A percentile compares a stretch with the other conserved stretches of the same genome.
These are phyloP conservation scores for Thaumatotibia leucotreta DNA, from an alignment of 1,140 invertebrate genomes.

Conservation along the genomic window DNA sequence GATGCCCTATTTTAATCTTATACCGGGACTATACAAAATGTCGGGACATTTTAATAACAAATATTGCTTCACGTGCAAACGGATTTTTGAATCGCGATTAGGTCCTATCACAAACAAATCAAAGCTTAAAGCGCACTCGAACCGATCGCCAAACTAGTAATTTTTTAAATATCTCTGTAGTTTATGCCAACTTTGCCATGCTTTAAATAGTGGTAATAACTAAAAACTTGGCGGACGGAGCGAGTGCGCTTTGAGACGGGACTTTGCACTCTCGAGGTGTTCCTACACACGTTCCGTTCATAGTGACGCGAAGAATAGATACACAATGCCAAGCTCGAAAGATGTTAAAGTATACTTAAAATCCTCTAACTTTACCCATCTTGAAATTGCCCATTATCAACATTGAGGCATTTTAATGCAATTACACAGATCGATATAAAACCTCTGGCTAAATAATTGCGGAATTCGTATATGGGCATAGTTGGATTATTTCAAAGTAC, in stretches of 20 bases:
- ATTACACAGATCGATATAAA: neutral
- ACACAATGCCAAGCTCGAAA: neutral
- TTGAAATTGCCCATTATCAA: neutral
- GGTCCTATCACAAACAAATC: neutral
- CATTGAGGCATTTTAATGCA: neutral
- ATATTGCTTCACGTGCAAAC: neutral
- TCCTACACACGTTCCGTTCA: neutral
- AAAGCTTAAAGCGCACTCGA: neutral
- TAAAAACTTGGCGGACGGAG: neutral
- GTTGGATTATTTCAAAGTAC: neutral
- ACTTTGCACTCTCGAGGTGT: neutral
- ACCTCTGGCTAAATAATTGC: no score
- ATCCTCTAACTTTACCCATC: neutral
- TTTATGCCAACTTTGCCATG: neutral
- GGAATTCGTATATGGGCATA: neutral
- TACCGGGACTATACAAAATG: conserved; percentile 8
- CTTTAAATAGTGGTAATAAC: neutral
- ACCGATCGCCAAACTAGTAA: neutral
- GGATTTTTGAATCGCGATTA: neutral
- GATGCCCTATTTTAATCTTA: neutral
- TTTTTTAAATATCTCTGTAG: neutral
- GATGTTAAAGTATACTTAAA: neutral
- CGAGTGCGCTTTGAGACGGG: neutral
- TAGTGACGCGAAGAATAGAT: neutral
- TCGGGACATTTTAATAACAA: conserved; percentile 8